Evolutionary conservation across 2,797 vertebrate genomes (phyloP), one percentile per base, ranked within the genome.

Genomic region (Darevskia mixta): DNA sequence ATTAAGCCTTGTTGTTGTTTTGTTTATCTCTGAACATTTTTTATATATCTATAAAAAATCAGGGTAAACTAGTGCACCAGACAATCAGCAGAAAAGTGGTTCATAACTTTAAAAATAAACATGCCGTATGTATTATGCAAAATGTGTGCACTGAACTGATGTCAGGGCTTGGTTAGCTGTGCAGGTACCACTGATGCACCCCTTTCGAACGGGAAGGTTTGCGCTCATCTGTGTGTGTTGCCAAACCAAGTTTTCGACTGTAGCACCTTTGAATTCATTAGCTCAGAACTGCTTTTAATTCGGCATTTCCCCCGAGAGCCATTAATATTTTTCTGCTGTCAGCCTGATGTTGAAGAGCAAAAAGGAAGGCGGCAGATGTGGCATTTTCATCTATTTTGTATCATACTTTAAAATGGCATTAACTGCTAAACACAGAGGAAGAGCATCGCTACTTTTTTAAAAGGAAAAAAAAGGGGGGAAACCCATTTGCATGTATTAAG

Each of bases 221-320:
- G 91, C 73, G 45, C 96, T 94, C 93, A 87, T 97, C 96, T 97
- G 94, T 93, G 88, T 96, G 8, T 76, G 69, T 96, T 96, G 96
- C 95, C 94, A 96, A 96, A 96, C 95, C 89, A 93, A 95, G 91
- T 96, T 96, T 96, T 95, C 96, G 91, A 94, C 89, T 91, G 85
- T 95, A 91, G 95, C 95, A 97, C 97, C 96, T 97, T 98, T 98
- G 97, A 98, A 98, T 98, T 98, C 97, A 98, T 98, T 98, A 98
- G 95, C 96, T 98, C 96, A 96, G 97, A 98, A 97, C 96, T 97
- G 95, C 95, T 97, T 98, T 98, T 98, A 98, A 98, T 98, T 98
- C 97, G 94, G 96, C 95, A 93, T 96, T 97, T 98, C 98, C 98
- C 97, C 92, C 88, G 98, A 98, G 98, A 98, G 96, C 97, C 97